Evolutionary conservation across 1,140 invertebrate genomes (phyloP), one percentile per base, ranked within the genome.

Genomic region (Zaprionus ghesquierei): DNA sequence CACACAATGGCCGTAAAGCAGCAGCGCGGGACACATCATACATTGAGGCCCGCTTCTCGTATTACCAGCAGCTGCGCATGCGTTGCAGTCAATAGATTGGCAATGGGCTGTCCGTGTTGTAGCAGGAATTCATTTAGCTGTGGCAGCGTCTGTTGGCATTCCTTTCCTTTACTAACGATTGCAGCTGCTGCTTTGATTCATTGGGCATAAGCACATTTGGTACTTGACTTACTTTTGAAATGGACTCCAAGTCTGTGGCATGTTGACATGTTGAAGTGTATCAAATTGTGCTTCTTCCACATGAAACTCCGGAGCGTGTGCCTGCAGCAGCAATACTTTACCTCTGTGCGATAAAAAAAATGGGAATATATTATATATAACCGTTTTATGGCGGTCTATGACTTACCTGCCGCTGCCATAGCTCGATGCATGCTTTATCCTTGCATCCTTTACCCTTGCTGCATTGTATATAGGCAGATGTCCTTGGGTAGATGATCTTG

Each of bases 71-170:
- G 55, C 62, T 75, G 65, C 22, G 53, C 65, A 46, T 71, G n/a
- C 1, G n/a, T 20, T 18, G 22, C 22, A 9, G 1, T 22, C 4
- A 51, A 20, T 8, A 6, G 4, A 1, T 41, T 10, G 5, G 5
- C 29, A 10, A 72, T 53, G 3, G 4, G 61, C 12, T 51, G 51
- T 5, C 25, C 46, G 44, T 66, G 69, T 20, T 72, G 62, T 20
- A 66, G 69, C 62, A 53, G 53, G 20, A 56, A 71, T 31, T 66
- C 62, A 1, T 65, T 12, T n/a, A 71, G n/a, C n/a, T 70, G 59
- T 22, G 69, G 69, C 59, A 70, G 10, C 31, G 44, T 25, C 27
- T 41, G 27, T 8, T 44, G 18, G 5, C 27, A n/a, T n/a, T 33
- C 49, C 15, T 22, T n/a, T 33, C 49, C 15, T 31, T 54, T 8